Evolutionary conservation across 2,888 invertebrate genomes (phyloP), one percentile per base, ranked within the genome.

Genomic region (Lysandra coridon): DNA sequence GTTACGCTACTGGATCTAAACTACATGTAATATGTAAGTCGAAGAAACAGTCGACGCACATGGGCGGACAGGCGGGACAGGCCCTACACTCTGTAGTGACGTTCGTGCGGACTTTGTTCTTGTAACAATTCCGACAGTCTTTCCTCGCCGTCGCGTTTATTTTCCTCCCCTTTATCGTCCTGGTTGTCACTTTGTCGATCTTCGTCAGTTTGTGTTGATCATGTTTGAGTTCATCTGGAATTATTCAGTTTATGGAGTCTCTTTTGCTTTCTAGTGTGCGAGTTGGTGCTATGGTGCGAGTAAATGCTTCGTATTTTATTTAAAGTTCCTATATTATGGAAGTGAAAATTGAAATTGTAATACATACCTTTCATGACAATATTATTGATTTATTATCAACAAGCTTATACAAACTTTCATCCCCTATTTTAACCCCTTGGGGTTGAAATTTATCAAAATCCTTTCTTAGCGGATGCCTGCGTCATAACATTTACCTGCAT

Each of bases 51-150:
- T 83, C 80, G 23, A 82, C 74, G 62, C 83, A 83, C 57, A 83
- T 73, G 10, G 83, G 81, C 14, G 82, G 83, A 17, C 64, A 78
- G 53, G 79, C 79, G n/a, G 82, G 82, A 62, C 84, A 84, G 57
- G 79, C 60, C 73, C 81, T 83, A 33, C 84, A 84, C 80, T 83
- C 84, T 80, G 78, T 84, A 17, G 83, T 83, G 44, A 84, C 83
- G n/a, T 82, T 78, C n/a, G 83, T 82, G 37, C 83, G 78, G 79
- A 81, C 83, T 81, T 83, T 82, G 78, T 83, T 84, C 57, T 78
- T 80, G 37, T 83, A 83, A 73, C 84, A 84, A 79, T 83, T 83
- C 81, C 83, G 82, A 76, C 83, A 84, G 76, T 84, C 83, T 76
- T 84, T 84, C 81, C 84, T 84, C 23, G 81, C 62, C 2, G 80